phyloP scores from a whole-genome alignment of 2,113 vertebrate species.

The Scytalopus superciliaris region DNA sequence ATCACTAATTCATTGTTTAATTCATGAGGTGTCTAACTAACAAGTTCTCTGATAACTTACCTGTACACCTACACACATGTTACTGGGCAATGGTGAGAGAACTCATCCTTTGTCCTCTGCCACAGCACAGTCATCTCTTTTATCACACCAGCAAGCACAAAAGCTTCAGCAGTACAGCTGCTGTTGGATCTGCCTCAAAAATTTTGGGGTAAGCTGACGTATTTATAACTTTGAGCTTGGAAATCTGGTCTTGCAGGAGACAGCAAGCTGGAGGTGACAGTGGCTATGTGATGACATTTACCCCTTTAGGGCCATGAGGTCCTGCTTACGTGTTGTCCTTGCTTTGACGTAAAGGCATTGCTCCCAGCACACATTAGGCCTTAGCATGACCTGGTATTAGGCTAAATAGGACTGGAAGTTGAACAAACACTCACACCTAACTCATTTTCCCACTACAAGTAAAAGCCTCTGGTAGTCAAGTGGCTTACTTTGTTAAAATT shows the following conservation, averaged over 20 bases:
- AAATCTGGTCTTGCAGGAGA: background rate
- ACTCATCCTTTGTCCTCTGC: background rate
- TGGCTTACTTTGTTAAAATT: background rate
- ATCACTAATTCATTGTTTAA: background rate
- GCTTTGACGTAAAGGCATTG: background rate
- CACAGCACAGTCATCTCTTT: background rate
- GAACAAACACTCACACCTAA: background rate
- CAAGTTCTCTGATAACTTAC: background rate
- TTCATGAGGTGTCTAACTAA: background rate
- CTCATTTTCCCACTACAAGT: background rate
- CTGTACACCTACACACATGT: background rate
- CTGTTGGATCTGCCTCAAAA: background rate
- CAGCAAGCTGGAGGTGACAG: background rate
- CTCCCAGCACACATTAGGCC: background rate
- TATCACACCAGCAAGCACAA: background rate
- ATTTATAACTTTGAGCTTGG: background rate
- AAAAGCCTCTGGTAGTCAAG: background rate
- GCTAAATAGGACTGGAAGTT: background rate
- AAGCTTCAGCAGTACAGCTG: background rate
- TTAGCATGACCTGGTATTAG: background rate
- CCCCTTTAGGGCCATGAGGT: background rate
- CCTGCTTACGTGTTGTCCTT: accelerated
- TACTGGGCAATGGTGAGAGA: accelerated
- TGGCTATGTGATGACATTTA: background rate
- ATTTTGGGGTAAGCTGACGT: background rate